phyloP scores from a whole-genome alignment of 2,113 vertebrate species.

The Pomatostomus ruficeps region DNA sequence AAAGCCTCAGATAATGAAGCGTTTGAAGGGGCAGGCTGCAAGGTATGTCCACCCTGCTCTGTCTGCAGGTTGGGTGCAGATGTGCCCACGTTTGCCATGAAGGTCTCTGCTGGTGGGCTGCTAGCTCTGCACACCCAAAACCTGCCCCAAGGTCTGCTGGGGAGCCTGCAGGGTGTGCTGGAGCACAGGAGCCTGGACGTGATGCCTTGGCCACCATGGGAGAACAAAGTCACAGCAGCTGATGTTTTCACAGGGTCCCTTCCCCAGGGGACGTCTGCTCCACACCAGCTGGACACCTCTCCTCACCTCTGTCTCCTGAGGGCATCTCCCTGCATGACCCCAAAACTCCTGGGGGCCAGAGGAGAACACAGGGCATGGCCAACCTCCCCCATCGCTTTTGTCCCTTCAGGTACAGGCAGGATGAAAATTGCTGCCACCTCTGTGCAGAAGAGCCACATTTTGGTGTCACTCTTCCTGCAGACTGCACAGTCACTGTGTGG shows the following conservation, averaged over 20 bases:
- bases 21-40: background rate
- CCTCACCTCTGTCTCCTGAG: background rate
- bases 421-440: background rate
- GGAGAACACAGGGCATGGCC: background rate
- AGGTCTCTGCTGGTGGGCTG: background rate
- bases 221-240: background rate
- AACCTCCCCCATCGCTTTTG: background rate
- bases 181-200: background rate
- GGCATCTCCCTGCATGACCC: background rate
- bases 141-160: background rate
- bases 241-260: background rate
- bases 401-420: background rate
- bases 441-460: rapidly evolving
- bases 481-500: background rate
- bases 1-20: background rate
- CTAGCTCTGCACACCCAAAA: background rate
- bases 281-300: background rate
- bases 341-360: background rate
- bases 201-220: background rate
- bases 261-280: background rate
- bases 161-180: background rate
- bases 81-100: background rate
- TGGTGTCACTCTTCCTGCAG: background rate
- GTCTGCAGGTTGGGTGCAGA: background rate
- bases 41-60: background rate